Percentiles rank a stretch among this genome's conserved stretches.
Conservation (phyloP, 2,797 vertebrate species). For the Sphenodon punctatus region DNA sequence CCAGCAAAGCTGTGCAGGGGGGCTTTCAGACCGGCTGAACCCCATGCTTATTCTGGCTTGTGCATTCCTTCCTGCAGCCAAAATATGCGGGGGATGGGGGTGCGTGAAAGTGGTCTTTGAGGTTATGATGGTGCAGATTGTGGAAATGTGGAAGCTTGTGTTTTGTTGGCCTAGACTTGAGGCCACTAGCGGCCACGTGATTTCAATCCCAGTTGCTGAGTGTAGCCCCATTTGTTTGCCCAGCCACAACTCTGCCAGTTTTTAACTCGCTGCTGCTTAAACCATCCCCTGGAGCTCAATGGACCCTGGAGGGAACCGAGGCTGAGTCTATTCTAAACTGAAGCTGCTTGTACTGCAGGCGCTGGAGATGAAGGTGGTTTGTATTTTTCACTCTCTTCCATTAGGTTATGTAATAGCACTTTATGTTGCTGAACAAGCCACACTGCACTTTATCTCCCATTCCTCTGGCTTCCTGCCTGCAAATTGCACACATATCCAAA, state of each 20-base stretch:
- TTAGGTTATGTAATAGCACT: background rate
- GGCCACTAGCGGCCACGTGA: no score
- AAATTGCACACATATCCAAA: accelerated
- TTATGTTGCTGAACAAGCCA: background rate
- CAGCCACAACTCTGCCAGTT: background rate
- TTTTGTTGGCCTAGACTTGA: no score
- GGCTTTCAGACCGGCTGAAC: no score
- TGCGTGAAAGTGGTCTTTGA: no score
- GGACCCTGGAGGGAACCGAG: background rate
- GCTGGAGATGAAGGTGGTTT: background rate
- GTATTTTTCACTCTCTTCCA: background rate
- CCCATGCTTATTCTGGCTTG: no score
- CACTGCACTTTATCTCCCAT: background rate
- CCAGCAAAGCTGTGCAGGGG: no score
- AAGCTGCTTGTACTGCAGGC: background rate
- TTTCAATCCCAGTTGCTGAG: background rate
- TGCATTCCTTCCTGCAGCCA: no score
- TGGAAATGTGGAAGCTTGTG: no score
- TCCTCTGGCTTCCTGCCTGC: constrained; percentile 14
- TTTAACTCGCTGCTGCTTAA: accelerated
- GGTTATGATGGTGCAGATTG: no score
- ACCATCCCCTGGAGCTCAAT: no score
- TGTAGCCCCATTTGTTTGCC: accelerated
- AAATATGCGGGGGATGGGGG: no score
- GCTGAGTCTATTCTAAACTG: background rate